Conservation (phyloP, 2,113 vertebrate species). For the Thermophis baileyi region DNA sequence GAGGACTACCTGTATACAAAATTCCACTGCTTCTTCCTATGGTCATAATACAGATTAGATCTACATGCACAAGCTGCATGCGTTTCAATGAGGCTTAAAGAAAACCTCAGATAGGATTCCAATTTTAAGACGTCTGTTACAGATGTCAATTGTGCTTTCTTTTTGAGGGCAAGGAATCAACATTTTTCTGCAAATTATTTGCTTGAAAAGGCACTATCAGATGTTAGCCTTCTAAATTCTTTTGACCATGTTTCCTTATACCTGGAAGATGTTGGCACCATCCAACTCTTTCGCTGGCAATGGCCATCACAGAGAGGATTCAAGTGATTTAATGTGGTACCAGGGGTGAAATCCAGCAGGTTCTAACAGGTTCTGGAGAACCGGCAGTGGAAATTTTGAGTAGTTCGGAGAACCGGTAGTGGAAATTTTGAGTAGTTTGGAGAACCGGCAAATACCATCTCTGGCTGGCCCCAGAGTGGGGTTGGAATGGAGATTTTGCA, state of each 20-base stretch:
- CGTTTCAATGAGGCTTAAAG: background rate
- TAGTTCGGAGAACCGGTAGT: too few species aligned
- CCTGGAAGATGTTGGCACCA: background rate
- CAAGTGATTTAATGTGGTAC: background rate
- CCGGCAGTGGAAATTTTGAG: too few species aligned
- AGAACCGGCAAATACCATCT: too few species aligned
- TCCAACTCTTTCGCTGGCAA: background rate
- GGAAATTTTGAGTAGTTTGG: too few species aligned
- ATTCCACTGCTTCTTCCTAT: background rate
- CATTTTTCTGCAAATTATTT: background rate
- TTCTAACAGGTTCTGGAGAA: too few species aligned
- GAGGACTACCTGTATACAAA: background rate
- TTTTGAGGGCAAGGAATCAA: background rate
- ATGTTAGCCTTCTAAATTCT: background rate
- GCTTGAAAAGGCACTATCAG: background rate
- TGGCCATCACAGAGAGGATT: background rate
- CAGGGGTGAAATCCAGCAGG: too few species aligned
- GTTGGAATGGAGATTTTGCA: too few species aligned
- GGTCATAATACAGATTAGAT: background rate
- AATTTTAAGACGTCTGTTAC: background rate
- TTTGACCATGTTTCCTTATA: background rate
- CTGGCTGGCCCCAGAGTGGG: too few species aligned
- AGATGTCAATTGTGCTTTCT: background rate
- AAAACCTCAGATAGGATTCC: background rate
- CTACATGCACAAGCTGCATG: background rate